A percentile compares a stretch with the other conserved stretches of the same genome.
Evolutionary conservation across 2,113 vertebrate genomes (phyloP).

Genomic region (Cariama cristata): DNA sequence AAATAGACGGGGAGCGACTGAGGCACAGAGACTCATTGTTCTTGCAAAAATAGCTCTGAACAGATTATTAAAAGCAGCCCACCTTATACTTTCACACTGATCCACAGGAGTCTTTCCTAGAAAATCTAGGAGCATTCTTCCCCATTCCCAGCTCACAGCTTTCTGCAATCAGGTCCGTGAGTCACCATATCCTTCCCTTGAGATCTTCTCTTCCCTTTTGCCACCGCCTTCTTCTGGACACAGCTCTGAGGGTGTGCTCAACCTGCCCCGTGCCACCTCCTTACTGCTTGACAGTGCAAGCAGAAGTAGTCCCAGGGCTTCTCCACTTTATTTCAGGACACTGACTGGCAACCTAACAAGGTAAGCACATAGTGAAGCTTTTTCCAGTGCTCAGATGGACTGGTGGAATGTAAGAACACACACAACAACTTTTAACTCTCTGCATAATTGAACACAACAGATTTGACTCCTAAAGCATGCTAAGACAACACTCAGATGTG

Average conservation of each 20-base stretch:
- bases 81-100: slow-evolving; percentile 6
- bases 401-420: rapidly evolving
- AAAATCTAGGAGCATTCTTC: not conserved
- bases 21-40: slow-evolving; percentile 60
- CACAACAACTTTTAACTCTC: not conserved
- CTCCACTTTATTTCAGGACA: not conserved
- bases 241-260: not conserved
- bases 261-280: not conserved
- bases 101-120: not conserved
- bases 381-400: not conserved
- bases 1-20: slow-evolving; percentile 56
- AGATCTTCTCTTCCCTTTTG: not conserved
- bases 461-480: not conserved
- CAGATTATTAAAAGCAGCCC: slow-evolving; percentile 64
- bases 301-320: not conserved
- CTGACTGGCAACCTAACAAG: not conserved
- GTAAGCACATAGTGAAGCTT: not conserved
- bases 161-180: not conserved
- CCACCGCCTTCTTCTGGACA: not conserved
- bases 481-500: not conserved
- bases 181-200: slow-evolving; percentile 28
- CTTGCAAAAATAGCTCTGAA: slow-evolving; percentile 42
- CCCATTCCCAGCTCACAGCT: not conserved
- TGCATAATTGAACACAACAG: not conserved
- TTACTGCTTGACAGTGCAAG: not conserved